phyloP scores from a whole-genome alignment of 1,140 invertebrate species.

The Tetragnatha versicolor region DNA sequence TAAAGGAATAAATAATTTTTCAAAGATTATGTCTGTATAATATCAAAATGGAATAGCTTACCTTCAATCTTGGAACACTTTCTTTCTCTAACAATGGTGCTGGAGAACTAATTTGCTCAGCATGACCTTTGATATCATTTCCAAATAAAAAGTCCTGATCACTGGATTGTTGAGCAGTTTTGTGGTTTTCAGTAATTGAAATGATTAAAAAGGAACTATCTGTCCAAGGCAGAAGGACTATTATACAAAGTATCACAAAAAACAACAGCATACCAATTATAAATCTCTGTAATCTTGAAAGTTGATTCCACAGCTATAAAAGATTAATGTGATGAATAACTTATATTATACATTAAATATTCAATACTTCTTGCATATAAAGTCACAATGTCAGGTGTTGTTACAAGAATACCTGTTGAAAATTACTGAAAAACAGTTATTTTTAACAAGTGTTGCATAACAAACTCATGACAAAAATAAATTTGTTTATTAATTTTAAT shows the following conservation, averaged over 20 bases:
- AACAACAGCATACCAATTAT: constrained; percentile 72
- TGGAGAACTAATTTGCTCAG: not conserved
- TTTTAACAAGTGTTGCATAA: not conserved
- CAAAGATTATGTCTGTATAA: no score
- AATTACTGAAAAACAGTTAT: not conserved
- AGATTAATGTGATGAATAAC: constrained; percentile 48
- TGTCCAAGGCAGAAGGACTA: constrained; percentile 47
- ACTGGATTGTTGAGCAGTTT: constrained; percentile 7
- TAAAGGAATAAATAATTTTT: no score
- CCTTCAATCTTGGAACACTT: constrained; percentile 17
- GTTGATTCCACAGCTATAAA: constrained; percentile 80
- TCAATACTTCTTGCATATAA: not conserved
- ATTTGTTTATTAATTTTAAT: not conserved
- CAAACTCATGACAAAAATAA: not conserved
- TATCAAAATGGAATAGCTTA: not conserved
- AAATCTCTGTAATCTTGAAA: constrained; percentile 82
- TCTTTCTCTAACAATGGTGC: not conserved
- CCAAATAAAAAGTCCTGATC: constrained; percentile 4
- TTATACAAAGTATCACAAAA: constrained; percentile 61
- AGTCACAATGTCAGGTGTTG: not conserved
- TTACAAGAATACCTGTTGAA: not conserved
- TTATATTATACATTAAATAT: not conserved
- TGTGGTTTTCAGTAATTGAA: not conserved
- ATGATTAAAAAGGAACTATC: constrained; percentile 30
- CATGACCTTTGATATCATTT: not conserved